These are phyloP conservation scores for Serranus cabrilla DNA, from an alignment of 2,797 vertebrate genomes.

Conservation along the genomic window DNA sequence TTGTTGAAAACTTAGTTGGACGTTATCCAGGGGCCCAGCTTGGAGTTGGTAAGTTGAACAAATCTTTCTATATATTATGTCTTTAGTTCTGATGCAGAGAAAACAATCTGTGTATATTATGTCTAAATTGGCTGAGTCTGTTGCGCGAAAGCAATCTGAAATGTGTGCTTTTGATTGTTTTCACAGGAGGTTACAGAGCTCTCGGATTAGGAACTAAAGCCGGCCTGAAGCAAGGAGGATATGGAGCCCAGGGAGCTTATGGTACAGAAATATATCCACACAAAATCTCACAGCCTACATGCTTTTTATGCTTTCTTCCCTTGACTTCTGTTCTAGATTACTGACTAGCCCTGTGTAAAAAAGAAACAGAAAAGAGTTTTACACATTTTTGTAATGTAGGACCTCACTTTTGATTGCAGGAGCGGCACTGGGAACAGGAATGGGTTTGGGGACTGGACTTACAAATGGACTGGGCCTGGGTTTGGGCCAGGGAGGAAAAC, in stretches of 20 bases:
- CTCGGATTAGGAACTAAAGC: conserved; percentile 70
- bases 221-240: conserved; percentile 72
- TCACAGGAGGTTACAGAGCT: conserved; percentile 74
- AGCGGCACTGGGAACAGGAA: conserved; percentile 70
- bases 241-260: conserved; percentile 70
- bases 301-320: background rate
- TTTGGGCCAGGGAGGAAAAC: conserved; percentile 69
- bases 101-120: background rate
- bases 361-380: too few species aligned
- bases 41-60: conserved; percentile 60
- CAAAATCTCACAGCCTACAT: background rate
- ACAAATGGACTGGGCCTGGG: conserved; percentile 68
- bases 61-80: background rate
- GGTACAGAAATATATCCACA: conserved; percentile 50
- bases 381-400: background rate
- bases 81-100: background rate
- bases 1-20: conserved; percentile 65
- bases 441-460: conserved; percentile 61
- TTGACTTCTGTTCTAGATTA: background rate
- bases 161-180: background rate
- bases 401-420: conserved; percentile 45
- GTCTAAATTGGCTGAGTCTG: background rate
- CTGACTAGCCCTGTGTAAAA: background rate
- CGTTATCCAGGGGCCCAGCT: conserved; percentile 77
- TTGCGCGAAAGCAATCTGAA: background rate